Evolutionary conservation across 2,113 vertebrate species (phyloP).

Genomic region (Limanda limanda): DNA sequence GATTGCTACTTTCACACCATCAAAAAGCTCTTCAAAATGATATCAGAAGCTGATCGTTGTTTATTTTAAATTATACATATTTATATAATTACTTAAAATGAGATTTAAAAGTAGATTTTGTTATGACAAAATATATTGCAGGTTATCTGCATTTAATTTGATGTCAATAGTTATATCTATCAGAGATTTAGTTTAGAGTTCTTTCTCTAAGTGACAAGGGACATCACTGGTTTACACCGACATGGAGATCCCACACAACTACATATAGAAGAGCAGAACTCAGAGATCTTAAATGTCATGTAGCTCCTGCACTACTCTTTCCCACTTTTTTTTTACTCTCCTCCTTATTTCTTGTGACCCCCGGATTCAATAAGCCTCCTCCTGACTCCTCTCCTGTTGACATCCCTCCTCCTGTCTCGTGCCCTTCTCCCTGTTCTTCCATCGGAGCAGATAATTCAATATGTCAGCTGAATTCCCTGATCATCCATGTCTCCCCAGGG

Average conservation of each 20-base stretch:
- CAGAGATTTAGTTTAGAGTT: background rate
- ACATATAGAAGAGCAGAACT: slow-evolving; percentile 10
- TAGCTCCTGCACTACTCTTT: slow-evolving; percentile 7
- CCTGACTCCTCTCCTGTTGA: background rate
- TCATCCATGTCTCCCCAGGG: slow-evolving; percentile 44
- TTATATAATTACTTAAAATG: background rate
- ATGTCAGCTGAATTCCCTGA: slow-evolving; percentile 60
- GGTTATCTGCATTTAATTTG: background rate
- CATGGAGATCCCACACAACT: background rate
- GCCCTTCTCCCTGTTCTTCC: slow-evolving; percentile 27
- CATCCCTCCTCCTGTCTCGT: slow-evolving; percentile 10
- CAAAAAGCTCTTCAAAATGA: background rate
- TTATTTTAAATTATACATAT: background rate
- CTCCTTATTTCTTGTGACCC: slow-evolving; percentile 7
- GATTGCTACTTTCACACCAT: slow-evolving; percentile 4
- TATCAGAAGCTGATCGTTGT: too few species aligned
- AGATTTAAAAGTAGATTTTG: background rate
- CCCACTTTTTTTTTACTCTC: background rate
- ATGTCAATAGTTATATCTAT: background rate
- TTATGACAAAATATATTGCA: background rate
- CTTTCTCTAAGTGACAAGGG: background rate
- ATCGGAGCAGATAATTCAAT: slow-evolving; percentile 50
- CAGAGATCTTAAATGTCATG: slow-evolving; percentile 45
- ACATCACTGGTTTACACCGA: background rate
- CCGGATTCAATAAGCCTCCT: background rate